Evolutionary conservation across 2,888 invertebrate genomes (phyloP), one percentile per base, ranked within the genome.

Genomic region (Elgonia sp.): DNA sequence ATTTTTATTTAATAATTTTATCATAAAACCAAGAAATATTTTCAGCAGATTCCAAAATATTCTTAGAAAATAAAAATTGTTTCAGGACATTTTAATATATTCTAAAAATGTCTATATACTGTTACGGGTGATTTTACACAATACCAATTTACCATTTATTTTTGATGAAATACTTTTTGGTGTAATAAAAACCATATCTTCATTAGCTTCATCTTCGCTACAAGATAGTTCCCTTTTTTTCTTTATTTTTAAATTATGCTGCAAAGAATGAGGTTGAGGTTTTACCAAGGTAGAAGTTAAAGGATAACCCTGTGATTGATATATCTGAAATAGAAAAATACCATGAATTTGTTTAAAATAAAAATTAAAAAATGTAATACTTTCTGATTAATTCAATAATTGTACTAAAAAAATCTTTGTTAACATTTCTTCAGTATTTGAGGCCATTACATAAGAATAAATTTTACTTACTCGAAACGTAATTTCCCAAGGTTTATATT

Each of bases 401-500:
- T 29, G 5, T 29, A 29, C 29, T 29, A 29, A 29, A 1, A n/a
- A 5, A 29, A 29, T 29, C 1, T 29, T 29, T 29, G 5, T 29
- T 29, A n/a, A n/a, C n/a, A 29, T 29, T 29, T 29, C 29, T 3
- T 29, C 29, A 29, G 29, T 5, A 29, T 29, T 29, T 3, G 29
- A 29, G 1, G 3, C 5, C 29, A 29, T 1, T 3, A 29, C 5
- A 3, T 29, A 63, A 55, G 20, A 57, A 16, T 20, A 18, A 10
- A 39, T 57, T 46, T 79, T 18, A 77, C 87, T 88, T 53, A 97
- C 94, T 92, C 96, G 97, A 73, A 97, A 95, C 21, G 96, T 95
- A 18, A 97, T 94, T 92, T 97, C 97, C 97, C 97, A 97, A 0
- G 97, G 97, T 82, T 96, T 95, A 93, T 96, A 97, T 63, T 89